Evolutionary conservation across 2,113 vertebrate species (phyloP).

Genomic region (Hylia prasina): DNA sequence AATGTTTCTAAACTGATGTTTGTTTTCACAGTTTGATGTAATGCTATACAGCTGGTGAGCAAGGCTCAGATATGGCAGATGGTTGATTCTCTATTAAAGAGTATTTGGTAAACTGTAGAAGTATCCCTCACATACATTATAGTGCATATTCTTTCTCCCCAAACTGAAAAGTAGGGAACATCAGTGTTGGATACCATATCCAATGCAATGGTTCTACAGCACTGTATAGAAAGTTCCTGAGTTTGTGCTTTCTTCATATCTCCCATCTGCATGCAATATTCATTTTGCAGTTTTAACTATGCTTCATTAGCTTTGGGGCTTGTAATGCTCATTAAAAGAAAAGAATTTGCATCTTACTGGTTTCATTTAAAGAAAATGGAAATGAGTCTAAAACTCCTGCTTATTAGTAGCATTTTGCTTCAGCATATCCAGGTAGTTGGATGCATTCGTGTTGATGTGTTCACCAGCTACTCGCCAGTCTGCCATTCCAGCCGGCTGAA

Average conservation of each 20-base stretch:
- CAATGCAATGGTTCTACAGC: not conserved
- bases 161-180: not conserved
- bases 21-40: constrained; percentile 64
- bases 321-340: constrained; percentile 16
- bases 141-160: not conserved
- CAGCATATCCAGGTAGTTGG: not conserved
- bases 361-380: constrained; percentile 9
- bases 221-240: not conserved
- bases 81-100: constrained; percentile 35
- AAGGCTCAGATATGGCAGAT: constrained; percentile 56
- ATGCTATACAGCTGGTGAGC: constrained; percentile 43
- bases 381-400: not conserved
- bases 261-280: constrained; percentile 50
- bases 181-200: not conserved
- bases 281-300: constrained; percentile 19
- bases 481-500: not conserved
- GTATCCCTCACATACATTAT: not conserved
- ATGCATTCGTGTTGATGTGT: not conserved
- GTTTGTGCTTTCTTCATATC: constrained; percentile 11
- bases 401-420: not conserved
- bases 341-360: not conserved
- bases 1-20: constrained; percentile 54
- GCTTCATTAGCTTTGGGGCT: constrained; percentile 28
- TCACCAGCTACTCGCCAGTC: not conserved
- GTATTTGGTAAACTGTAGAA: constrained; percentile 42